Conservation (phyloP, 2,113 vertebrate genomes). For the Brachyhypopomus gauderio region DNA sequence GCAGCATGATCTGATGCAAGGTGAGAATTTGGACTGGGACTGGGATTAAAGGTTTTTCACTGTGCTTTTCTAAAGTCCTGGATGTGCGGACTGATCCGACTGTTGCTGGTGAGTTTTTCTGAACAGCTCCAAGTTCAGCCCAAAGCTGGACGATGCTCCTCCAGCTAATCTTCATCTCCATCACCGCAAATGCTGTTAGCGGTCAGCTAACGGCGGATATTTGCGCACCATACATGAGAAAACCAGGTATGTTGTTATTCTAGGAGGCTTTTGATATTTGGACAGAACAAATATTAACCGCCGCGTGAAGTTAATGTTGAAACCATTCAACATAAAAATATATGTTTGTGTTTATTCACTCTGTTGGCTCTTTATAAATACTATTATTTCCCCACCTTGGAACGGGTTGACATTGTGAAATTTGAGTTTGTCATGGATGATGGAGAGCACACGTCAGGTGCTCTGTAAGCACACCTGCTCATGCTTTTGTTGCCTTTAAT, state of each 20-base stretch:
- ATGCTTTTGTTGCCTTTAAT: neutral
- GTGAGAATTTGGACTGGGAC: constrained; percentile 20
- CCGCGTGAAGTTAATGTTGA: no score
- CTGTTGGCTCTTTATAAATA: no score
- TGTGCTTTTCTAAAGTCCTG: neutral
- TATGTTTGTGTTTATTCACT: no score
- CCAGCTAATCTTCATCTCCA: constrained; percentile 48
- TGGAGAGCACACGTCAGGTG: neutral
- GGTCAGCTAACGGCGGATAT: constrained; percentile 32
- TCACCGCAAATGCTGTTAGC: constrained; percentile 42
- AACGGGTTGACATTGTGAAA: no score
- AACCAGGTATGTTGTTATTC: constrained; percentile 19
- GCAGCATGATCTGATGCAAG: constrained; percentile 13
- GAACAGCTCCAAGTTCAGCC: constrained; percentile 37
- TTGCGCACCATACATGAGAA: constrained; percentile 39
- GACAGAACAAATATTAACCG: no score
- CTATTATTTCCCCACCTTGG: no score
- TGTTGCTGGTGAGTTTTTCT: constrained; percentile 14
- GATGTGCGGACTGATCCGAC: constrained; percentile 15
- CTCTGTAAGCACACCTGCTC: neutral
- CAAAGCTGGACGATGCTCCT: constrained; percentile 52
- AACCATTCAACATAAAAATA: no score
- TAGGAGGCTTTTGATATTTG: neutral
- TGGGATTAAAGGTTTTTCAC: neutral
- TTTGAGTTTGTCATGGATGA: no score